Evolutionary conservation across 2,113 vertebrate species (phyloP), one percentile per base, ranked within the genome.

Genomic region (Phaethon lepturus): DNA sequence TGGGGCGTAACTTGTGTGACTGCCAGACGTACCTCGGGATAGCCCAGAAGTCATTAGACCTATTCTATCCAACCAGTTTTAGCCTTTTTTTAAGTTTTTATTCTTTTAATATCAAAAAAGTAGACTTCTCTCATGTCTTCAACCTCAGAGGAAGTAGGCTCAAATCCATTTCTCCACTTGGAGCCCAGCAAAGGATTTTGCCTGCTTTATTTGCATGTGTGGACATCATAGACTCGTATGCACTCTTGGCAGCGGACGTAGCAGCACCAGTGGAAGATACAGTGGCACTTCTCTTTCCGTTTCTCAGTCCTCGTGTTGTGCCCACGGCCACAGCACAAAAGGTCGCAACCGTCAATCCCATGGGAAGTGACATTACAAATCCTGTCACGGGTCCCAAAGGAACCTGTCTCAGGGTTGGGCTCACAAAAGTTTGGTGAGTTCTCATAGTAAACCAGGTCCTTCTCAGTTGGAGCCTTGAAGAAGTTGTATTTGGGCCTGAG

Each of bases 191-290:
- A 80, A 84, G 80, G 73, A 63, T 20, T 59, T 31, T 25, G 38
- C 40, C 77, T 6, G 24, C 15, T 80, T 95, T 99, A 99, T 91
- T 99, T 99, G 97, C 98, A 99, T 11, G 98, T 99, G 95, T 99
- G 98, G 86, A 99, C 98, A 4, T 98, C 98, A 12, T 98, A 98
- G 80, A 98, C 96, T n/a, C 98, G 98, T 80, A 97, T 94, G 80
- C 98, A 99, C 91, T 99, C 98, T 89, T 99, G 98, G 87, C 98
- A 99, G 96, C 98, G 98, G 52, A 99, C 98, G 0, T 99, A 99
- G 96, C 98, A 99, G 89, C 98, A 99, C 98, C 98, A 99, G 93
- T 99, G 98, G 90, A 99, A 99, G 90, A 99, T 98, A 24, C 98
- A 99, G 77, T 98, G 98, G 3, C 98, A 99, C 59, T 99, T 99